Conservation (phyloP, 1,140 invertebrate genomes). For the Nebria ingens region DNA sequence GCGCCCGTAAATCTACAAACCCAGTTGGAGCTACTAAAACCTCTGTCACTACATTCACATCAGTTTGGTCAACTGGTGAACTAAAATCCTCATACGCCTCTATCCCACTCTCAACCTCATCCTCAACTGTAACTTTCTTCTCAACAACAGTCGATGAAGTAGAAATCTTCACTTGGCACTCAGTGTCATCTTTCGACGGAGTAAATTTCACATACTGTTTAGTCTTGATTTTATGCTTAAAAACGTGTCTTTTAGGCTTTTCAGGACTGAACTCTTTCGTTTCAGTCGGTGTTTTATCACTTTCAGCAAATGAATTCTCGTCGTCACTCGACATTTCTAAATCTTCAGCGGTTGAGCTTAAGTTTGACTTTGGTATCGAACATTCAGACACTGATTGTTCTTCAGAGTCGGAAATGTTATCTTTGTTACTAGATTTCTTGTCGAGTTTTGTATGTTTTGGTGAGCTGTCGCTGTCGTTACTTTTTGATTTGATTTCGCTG, state of each 20-base stretch:
- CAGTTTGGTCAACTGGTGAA: background rate
- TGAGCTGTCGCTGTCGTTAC: conserved; percentile 25
- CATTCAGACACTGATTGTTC: conserved; percentile 32
- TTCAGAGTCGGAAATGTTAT: conserved; percentile 47
- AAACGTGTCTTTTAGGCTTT: conserved; percentile 22
- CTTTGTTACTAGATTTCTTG: conserved; percentile 29
- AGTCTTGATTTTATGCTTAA: conserved; percentile 18
- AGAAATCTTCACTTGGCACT: conserved; percentile 32
- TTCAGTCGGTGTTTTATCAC: conserved; percentile 19
- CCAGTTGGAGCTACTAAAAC: background rate
- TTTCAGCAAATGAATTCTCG: conserved; percentile 27
- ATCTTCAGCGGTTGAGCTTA: conserved; percentile 32
- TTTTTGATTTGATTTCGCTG: conserved; percentile 42
- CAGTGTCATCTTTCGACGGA: conserved; percentile 33
- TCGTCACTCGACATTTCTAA: conserved; percentile 34
- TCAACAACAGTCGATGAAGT: conserved; percentile 15
- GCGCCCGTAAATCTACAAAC: background rate
- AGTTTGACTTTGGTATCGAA: conserved; percentile 31
- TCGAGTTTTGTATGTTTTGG: conserved; percentile 30
- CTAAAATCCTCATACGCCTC: conserved; percentile 37
- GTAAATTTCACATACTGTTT: conserved; percentile 28
- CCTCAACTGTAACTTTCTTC: conserved; percentile 21
- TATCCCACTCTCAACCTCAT: conserved; percentile 42
- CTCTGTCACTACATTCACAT: background rate
- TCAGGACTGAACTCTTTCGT: conserved; percentile 28